Conservation (phyloP, 2,113 vertebrate species). For the Poeciliopsis turrubarensis region DNA sequence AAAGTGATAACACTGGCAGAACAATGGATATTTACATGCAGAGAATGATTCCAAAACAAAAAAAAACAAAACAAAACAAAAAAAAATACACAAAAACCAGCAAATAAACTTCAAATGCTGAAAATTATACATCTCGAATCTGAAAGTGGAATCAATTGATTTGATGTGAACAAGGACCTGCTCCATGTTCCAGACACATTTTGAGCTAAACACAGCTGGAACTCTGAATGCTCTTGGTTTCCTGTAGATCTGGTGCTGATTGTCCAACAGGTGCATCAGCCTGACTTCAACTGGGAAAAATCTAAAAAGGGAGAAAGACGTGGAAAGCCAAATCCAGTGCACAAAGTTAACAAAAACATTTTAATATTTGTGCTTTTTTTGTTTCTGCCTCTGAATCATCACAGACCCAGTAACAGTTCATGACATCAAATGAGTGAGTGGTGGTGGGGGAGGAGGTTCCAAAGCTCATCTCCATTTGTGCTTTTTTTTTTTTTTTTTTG, state of each 20-base stretch:
- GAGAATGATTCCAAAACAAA: not conserved
- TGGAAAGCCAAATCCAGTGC: too few relatives aligned
- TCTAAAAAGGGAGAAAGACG: not conserved
- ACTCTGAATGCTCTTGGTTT: not conserved
- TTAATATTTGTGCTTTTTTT: not conserved
- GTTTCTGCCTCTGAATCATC: not conserved
- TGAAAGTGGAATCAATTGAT: not conserved
- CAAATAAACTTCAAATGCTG: too few relatives aligned
- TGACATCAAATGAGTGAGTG: too few relatives aligned
- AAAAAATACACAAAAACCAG: not conserved
- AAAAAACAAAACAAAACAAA: not conserved
- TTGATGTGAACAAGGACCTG: not conserved
- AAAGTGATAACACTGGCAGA: not conserved
- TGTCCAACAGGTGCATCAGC: not conserved
- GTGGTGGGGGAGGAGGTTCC: too few relatives aligned
- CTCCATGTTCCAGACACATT: not conserved
- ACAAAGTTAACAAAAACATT: not conserved
- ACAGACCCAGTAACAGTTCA: too few relatives aligned
- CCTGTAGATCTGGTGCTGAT: not conserved
- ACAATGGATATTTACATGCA: not conserved
- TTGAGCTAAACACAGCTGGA: not conserved
- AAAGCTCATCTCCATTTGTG: too few relatives aligned
- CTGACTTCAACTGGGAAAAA: not conserved
- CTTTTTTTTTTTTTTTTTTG: too few relatives aligned
- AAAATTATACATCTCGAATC: not conserved